Evolutionary conservation across 2,888 invertebrate species (phyloP), one percentile per base, ranked within the genome.

Genomic region (Chydorus sphaericus): DNA sequence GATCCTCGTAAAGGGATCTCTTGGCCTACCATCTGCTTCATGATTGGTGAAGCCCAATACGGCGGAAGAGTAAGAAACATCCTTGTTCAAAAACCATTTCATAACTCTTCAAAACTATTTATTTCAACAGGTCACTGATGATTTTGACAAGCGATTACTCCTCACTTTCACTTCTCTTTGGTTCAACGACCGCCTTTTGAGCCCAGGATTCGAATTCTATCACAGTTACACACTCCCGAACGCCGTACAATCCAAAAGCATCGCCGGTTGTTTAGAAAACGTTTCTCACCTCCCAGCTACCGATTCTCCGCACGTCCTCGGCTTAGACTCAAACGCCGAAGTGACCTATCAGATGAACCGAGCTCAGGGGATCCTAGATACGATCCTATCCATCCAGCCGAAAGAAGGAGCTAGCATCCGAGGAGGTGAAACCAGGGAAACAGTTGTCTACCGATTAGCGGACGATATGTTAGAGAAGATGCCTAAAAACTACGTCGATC

Each of bases 1-100:
- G 94, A 96, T 69, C 89, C 91, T 0, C 94, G 93, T 30, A 65
- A 76, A 73, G 93, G 93, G 23, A 89, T 96, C 59, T 93, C 93
- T 0, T 96, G 94, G 94, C 89, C 89, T 20, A 96, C 94, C 0
- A 84, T 96, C 10, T 90, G 93, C 67, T 96, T 94, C 68, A 96
- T 96, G 94, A 80, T 94, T 33, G 93, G 94, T 31, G 94, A 96
- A 72, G 77, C 81, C 8, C 79, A 80, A 66, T 81, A 81, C 62
- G 90, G 90, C 14, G 94, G 94, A 4, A 75, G 94, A 62, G 94
- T 96, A 44, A 20, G n/a, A n/a, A n/a, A n/a, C n/a, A n/a, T n/a
- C n/a, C n/a, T n/a, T n/a, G n/a, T n/a, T n/a, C n/a, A n/a, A n/a
- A n/a, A n/a, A n/a, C n/a, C n/a, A n/a, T n/a, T n/a, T n/a, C n/a